Base-by-base conservation (phyloP, 1,140 invertebrate genomes). In the Parapsyche elsis region DNA sequence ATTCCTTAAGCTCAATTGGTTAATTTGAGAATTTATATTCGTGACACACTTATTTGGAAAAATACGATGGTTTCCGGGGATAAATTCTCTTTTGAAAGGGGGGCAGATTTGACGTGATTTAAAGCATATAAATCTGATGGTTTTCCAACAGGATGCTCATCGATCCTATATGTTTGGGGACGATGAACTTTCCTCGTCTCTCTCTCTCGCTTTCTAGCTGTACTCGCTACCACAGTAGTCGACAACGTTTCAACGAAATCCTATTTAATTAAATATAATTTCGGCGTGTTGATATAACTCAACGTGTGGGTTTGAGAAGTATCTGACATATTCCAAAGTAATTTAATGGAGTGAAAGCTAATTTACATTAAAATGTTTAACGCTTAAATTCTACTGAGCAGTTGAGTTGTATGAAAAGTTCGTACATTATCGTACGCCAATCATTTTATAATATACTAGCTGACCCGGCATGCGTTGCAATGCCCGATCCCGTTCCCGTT, bases 151-250 rank as follows among this genome's bases (percentile, higher is more conserved):
- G 57, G 16, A 64, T 26, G 73, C 23, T 45, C 71, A 80, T 80
- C 73, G 79, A 80, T 80, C 71, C 30, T 23, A 45, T 67, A 53
- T 38, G 71, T 26, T 64, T 14, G 71, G 21, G 79, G 57, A 61
- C 79, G 53, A 74, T 76, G 79, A 80, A 80, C 79, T 30, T 64
- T 77, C 24, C 12, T 9, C 75, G 24, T 75, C 73, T 30, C 46
- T 26, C 16, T 57, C 70, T 2, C 73, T 19, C 24, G 5, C 26
- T 71, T 19, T 67, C 24, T 7, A 38, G 30, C 30, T 38, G 2
- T 1, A 4, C 1, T 1, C 30, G 5, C 71, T 16, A 10, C 14
- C 46, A 7, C 44, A 53, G 49, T 46, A 49, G 49, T 73, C 16
- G 21, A 4, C 38, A 73, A 73, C 67, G 4, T 49, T 46, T 73